Percentiles rank a stretch among this genome's conserved stretches.
These are phyloP conservation scores for Ypsolopha scabrella DNA, from an alignment of 2,888 invertebrate species.

Conservation along the genomic window DNA sequence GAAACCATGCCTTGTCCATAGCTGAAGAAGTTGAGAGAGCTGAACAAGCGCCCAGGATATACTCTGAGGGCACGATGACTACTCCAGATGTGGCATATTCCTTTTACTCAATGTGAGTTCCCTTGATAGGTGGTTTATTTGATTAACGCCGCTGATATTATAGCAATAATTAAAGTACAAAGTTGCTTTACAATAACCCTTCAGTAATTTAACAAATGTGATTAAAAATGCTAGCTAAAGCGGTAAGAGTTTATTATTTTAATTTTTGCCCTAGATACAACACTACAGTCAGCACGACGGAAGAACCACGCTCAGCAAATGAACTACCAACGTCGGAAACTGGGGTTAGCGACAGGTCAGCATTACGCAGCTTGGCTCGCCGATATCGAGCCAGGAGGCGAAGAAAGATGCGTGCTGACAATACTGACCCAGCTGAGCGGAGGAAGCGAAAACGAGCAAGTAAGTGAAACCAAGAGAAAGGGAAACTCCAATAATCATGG, in stretches of 20 bases:
- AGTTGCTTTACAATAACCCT: no score
- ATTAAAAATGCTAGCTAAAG: no score
- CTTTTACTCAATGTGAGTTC: constrained; percentile 57
- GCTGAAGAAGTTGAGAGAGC: constrained; percentile 85
- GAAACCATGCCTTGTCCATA: constrained; percentile 79
- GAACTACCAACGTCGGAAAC: constrained; percentile 75
- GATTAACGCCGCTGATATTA: no score
- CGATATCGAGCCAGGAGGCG: constrained; percentile 69
- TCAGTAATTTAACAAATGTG: no score
- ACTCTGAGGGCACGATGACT: constrained; percentile 57
- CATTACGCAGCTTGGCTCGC: constrained; percentile 78
- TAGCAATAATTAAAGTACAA: no score
- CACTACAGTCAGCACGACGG: constrained; percentile 46
- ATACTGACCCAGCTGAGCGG: constrained; percentile 52
- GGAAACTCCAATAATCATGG: no score
- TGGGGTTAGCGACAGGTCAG: constrained; percentile 63
- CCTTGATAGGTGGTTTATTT: no score
- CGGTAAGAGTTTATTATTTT: no score
- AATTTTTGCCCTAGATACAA: constrained; percentile 23
- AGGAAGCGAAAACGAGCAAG: constrained; percentile 66
- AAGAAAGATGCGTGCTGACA: constrained; percentile 53
- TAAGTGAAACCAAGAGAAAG: constrained; percentile 20
- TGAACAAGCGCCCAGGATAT: constrained; percentile 72
- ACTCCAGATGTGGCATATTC: constrained; percentile 57
- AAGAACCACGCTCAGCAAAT: constrained; percentile 65